Evolutionary conservation across 2,113 vertebrate species (phyloP).

Genomic region (Centropristis striata): DNA sequence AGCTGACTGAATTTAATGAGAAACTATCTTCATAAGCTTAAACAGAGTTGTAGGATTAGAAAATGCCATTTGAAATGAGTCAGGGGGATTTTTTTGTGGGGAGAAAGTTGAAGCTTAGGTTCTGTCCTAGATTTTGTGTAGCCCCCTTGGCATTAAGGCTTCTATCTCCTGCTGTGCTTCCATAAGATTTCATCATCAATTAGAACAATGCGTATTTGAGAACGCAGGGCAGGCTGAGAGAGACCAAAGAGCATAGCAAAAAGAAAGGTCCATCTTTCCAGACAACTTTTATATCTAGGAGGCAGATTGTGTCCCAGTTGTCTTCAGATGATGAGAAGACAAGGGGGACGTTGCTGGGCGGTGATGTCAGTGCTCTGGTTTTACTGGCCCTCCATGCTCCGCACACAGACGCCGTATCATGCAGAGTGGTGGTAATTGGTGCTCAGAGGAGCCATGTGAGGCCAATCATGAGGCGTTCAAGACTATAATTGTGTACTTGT

Average conservation of each 20-base stretch:
- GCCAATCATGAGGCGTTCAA: constrained; percentile 51
- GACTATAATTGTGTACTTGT: constrained; percentile 19
- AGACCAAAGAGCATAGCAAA: neutral
- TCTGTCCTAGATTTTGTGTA: constrained; percentile 28
- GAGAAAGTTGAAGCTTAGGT: neutral
- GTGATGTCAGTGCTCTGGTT: constrained; percentile 41
- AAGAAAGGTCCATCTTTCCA: constrained; percentile 23
- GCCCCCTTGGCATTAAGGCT: constrained; percentile 2
- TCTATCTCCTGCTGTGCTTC: constrained; percentile 18
- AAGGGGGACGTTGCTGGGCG: constrained; percentile 11
- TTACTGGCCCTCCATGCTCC: constrained; percentile 1
- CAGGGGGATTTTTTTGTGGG: neutral
- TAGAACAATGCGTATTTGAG: constrained; percentile 32
- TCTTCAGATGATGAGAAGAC: constrained; percentile 25
- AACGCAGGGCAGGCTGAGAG: neutral
- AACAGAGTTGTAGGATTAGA: neutral
- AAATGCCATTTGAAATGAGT: constrained; percentile 10
- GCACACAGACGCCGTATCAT: constrained; percentile 30
- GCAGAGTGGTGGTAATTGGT: constrained; percentile 54
- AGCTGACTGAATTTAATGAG: constrained; percentile 6
- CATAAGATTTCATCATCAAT: constrained; percentile 57
- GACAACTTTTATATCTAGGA: constrained; percentile 45
- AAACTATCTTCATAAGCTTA: neutral
- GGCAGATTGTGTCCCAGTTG: constrained; percentile 62
- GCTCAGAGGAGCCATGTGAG: constrained; percentile 48